Evolutionary conservation across 2,797 vertebrate genomes (phyloP), one percentile per base, ranked within the genome.

Genomic region (Centroberyx gerrardi): DNA sequence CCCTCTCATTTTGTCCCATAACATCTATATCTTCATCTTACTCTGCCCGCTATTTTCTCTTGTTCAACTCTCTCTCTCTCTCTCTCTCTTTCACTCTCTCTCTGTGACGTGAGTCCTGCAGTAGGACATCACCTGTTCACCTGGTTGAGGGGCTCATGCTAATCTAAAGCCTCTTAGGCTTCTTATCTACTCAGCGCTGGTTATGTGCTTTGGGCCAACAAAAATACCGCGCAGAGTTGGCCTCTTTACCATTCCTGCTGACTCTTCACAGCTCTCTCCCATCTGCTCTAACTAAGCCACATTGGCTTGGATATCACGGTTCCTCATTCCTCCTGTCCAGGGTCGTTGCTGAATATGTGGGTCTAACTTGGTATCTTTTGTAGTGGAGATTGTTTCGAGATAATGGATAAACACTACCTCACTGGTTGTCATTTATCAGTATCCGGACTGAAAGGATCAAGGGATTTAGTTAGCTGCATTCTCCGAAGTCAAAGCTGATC

Each of bases 141-240:
- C 90, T 90, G 91, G 72, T 71, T 61, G 81, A 87, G 77, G 83
- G 87, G 81, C 82, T 94, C 87, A 88, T 82, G 89, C 83, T 90
- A 89, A 92, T 91, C 88, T 88, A 91, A 95, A 95, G 90, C 93
- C 72, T 91, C 93, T 94, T 93, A 94, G 61, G 74, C 84, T 55
- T 90, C 93, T 95, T 94, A 95, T 94, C 93, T 90, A 78, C 92
- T 95, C 91, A 95, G 86, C 56, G 49, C 85, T 81, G 85, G 92
- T 94, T 93, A 95, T 89, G 90, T 93, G 90, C 92, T 93, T 94
- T 94, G 85, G 85, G 56, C 74, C 87, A 91, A 93, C 91, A 78
- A 85, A 94, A 95, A 94, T 94, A 94, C 86, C 62, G 62, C 51
- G 9, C 68, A 67, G 85, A 79, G 86, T 83, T 85, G 79, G 86